Evolutionary conservation across 1,140 invertebrate genomes (phyloP).

Genomic region (Lineus longissimus): DNA sequence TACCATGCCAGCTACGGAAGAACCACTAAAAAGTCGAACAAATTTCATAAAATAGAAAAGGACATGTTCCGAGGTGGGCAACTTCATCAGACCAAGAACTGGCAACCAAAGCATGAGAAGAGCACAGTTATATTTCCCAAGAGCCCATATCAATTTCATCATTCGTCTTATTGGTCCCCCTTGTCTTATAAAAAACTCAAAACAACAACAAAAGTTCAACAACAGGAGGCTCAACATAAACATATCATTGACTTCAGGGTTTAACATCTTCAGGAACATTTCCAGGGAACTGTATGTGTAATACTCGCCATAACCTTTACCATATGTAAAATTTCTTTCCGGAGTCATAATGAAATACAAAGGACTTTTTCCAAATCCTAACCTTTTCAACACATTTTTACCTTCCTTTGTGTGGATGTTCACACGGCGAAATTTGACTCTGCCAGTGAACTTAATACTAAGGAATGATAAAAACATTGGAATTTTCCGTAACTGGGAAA

Average conservation of each 20-base stretch:
- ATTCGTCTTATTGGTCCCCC: conserved; percentile 45
- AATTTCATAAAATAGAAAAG: conserved; percentile 35
- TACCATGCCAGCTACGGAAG: conserved; percentile 33
- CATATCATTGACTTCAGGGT: conserved; percentile 59
- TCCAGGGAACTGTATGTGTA: conserved; percentile 55
- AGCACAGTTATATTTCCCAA: conserved; percentile 55
- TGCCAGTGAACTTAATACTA: conserved; percentile 58
- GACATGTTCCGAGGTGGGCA: conserved; percentile 43
- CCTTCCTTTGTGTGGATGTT: conserved; percentile 31
- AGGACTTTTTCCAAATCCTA: conserved; percentile 30
- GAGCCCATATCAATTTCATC: conserved; percentile 43
- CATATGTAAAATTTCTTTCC: conserved; percentile 54
- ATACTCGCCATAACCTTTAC: conserved; percentile 48
- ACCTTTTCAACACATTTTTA: conserved; percentile 26
- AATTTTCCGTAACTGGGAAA: conserved; percentile 49
- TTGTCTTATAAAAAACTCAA: conserved; percentile 52
- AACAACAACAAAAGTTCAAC: conserved; percentile 53
- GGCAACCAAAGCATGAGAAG: conserved; percentile 55
- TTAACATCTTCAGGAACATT: conserved; percentile 52
- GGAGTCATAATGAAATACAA: conserved; percentile 53
- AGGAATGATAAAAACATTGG: conserved; percentile 59
- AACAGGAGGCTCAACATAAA: conserved; percentile 55
- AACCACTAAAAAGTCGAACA: conserved; percentile 34
- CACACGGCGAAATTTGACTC: conserved; percentile 56
- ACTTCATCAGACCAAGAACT: conserved; percentile 49